Base-by-base conservation (phyloP, 1,140 invertebrate genomes). In the Drosophila takahashii region DNA sequence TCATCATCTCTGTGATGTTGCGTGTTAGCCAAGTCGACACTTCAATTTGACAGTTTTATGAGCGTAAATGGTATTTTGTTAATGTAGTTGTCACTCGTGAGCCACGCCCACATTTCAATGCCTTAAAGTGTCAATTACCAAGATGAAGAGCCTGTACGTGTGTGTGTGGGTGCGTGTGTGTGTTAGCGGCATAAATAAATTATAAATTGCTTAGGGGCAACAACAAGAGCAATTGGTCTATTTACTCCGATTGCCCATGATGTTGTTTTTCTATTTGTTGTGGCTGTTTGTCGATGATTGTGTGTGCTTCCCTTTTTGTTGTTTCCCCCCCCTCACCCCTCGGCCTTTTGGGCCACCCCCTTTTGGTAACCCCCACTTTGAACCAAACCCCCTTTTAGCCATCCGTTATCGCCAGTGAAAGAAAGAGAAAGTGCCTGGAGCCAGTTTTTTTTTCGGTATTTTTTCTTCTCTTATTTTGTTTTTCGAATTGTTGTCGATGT, bases 361-460 rank as follows among this genome's bases (percentile, higher is more conserved):
- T 39, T 50, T 27, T 10, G 10, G 18, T 29, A 13, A 39, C 32
- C 16, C 13, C 60, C 26, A 18, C 5, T 32, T n/a, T n/a, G n/a
- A n/a, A n/a, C n/a, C n/a, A n/a, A n/a, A n/a, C n/a, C 15, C 26
- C 22, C 54, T 47, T 60, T 52, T 15, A 26, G n/a, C 54, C 59
- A 34, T 65, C 78, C 70, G 81, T 87, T 86, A 87, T 67, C 83
- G 81, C 41, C 81, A 89, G 83, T 89, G 83, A 90, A 90, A 90
- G 86, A 90, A 90, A 90, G 86, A 90, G 86, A 90, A 90, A 90
- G 86, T 90, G 87, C 76, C 86, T 34, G 54, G 59, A 90, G 86
- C 86, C 71, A 86, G 87, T 90, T 90, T 76, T 76, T 66, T 66
- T 73, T 57, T 72, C 52, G 74, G 47, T 65, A 59, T 76, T 56